Evolutionary conservation across 1,140 invertebrate genomes (phyloP), one percentile per base, ranked within the genome.

Genomic region (Panonychus citri): DNA sequence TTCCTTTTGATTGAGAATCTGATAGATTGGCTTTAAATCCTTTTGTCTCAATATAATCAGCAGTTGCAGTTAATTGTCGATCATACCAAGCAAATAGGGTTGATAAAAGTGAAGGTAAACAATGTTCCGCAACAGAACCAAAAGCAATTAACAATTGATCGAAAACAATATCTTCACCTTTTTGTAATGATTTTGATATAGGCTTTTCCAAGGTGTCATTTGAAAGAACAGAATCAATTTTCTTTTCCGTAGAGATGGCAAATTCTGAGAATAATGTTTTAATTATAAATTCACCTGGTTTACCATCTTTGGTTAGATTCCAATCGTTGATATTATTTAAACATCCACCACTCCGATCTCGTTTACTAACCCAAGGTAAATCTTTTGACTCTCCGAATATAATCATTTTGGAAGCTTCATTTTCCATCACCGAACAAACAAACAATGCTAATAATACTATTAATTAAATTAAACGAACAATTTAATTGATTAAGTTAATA

Each of bases 31-130:
- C 19, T 46, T 54, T 43, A 15, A 28, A 21, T 15, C 37, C 37
- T 56, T 50, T 46, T 5, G 39, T 15, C 21, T 57, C 55, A 40
- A 43, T 5, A 24, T 59, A 30, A 12, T 24, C 27, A 12, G 39
- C 8, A n/a, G 55, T 54, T 13, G 55, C 34, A 8, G 8, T 53
- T 17, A 64, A 52, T 49, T 62, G 61, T 13, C 58, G 39, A 28
- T 65, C 86, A 67, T 96, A 88, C 95, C 95, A 99, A 27, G 84
- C 82, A 66, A 95, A 88, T 13, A 98, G 69, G n/a, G 89, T 87
- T 56, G 80, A 75, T 46, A 98, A 70, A 56, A 98, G 75, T 12
- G 94, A 97, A 2, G 95, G 94, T 40, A 99, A 72, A 71, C 93
- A 95, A 68, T 97, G 88, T 68, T 99, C 94, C 1, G 89, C 87